Evolutionary conservation across 2,797 vertebrate genomes (phyloP).

Genomic region (Bovichtus variegatus): DNA sequence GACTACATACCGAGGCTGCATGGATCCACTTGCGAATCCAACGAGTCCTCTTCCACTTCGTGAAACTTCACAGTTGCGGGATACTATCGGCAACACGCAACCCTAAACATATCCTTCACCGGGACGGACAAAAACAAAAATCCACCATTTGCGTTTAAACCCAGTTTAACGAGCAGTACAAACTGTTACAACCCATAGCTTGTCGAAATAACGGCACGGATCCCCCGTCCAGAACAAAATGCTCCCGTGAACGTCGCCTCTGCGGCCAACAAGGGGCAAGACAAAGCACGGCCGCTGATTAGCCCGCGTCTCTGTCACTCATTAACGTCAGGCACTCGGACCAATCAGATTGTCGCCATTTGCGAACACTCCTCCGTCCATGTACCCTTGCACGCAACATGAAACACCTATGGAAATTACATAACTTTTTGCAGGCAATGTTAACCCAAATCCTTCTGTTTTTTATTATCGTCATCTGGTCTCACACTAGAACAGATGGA

Average conservation of each 20-base stretch:
- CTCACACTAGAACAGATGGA: neutral
- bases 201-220: conserved; percentile 52
- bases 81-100: conserved; percentile 1
- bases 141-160: conserved; percentile 30
- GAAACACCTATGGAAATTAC: conserved; percentile 70
- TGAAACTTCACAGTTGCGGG: conserved; percentile 26
- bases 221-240: conserved; percentile 73
- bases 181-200: conserved; percentile 42
- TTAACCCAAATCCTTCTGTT: neutral
- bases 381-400: conserved; percentile 42
- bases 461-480: neutral
- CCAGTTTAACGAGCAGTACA: conserved; percentile 52
- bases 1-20: conserved; percentile 56
- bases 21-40: conserved; percentile 54
- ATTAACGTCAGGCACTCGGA: neutral
- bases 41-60: conserved; percentile 51
- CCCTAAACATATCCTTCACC: neutral
- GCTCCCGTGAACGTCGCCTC: conserved; percentile 55
- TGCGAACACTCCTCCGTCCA: conserved; percentile 6
- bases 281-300: conserved; percentile 52
- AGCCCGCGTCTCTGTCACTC: conserved; percentile 49
- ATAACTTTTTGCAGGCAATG: conserved; percentile 54
- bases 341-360: conserved; percentile 15
- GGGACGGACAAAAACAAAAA: conserved; percentile 3
- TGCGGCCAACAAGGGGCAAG: conserved; percentile 46